A percentile compares a stretch with the other conserved stretches of the same genome.
phyloP scores from a whole-genome alignment of 2,888 invertebrate species.

The Zaprionus obscuricornis region DNA sequence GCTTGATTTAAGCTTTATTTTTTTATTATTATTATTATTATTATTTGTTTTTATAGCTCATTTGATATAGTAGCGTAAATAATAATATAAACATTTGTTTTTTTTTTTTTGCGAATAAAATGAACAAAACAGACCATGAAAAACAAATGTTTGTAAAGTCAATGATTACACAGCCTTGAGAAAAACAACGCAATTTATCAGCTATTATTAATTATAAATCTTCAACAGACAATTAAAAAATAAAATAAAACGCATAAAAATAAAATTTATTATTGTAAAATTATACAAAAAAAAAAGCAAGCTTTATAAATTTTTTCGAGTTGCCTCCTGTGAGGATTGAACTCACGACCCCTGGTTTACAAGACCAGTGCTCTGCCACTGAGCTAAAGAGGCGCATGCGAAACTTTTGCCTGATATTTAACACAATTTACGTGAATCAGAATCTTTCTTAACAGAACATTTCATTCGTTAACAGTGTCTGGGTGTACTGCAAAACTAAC shows the following conservation, averaged over 20 bases:
- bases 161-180: background rate
- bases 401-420: conserved; percentile 30
- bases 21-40: too few relatives aligned
- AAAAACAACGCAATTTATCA: too few relatives aligned
- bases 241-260: too few relatives aligned
- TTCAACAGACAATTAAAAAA: too few relatives aligned
- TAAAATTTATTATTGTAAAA: background rate
- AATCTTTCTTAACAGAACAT: conserved; percentile 51
- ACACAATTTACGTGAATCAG: conserved; percentile 41
- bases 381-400: conserved; percentile 90
- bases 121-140: too few relatives aligned
- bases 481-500: background rate
- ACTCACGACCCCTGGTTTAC: conserved; percentile 96
- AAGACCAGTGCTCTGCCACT: conserved; percentile 96
- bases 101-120: too few relatives aligned
- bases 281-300: conserved; percentile 7
- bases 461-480: conserved; percentile 15
- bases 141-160: too few relatives aligned
- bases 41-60: too few relatives aligned
- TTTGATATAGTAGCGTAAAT: too few relatives aligned
- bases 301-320: background rate
- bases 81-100: too few relatives aligned
- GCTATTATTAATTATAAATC: too few relatives aligned
- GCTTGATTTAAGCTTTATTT: too few relatives aligned
- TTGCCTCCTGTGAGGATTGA: conserved; percentile 95